Base-by-base conservation (phyloP, 2,888 invertebrate species). In the Salpingus planirostris region DNA sequence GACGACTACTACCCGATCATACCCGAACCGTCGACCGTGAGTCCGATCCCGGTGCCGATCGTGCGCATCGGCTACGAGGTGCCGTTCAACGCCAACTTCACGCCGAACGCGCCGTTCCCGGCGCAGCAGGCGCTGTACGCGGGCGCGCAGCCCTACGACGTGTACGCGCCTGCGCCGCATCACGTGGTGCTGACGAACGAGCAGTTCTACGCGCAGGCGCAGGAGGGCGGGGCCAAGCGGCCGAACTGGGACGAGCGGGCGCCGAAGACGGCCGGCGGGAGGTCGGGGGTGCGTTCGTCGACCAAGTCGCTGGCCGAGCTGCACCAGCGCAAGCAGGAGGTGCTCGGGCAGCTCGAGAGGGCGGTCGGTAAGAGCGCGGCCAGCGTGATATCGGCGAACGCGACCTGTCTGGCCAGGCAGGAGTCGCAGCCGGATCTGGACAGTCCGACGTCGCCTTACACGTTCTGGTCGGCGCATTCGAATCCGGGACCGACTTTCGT, bases 291-390 rank as follows among this genome's bases (percentile, higher is more conserved):
- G 11, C 50, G 62, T 27, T 52, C 59, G 13, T 55, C 62, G 15
- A 69, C 70, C 7, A 72, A 71, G 52, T 71, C 68, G 36, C 57
- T 77, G 24, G 71, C 73, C 1, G 70, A 73, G 45, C 59, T 78
- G 29, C 68, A 76, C 36, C 74, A 76, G 47, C 65, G 76, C 3
- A 73, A 70, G 50, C 72, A 73, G 57, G 76, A 76, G 49, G 73
- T 78, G 27, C 63, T 77, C 13, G 68, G 68, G 36, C 74, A 74
- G 38, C 52, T 78, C 25, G 76, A 76, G 47, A 73, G 73, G 47
- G 73, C 76, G 6, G 70, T 74, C 7, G 70, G 72, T 1, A 71
- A 69, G 41, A 63, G 55, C 35, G 63, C 60, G 6, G 64, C 66
- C 1, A 60, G 59, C 0, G 60, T 61, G 10, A 66, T 66, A 35